A percentile compares a stretch with the other conserved stretches of the same genome.
These are phyloP conservation scores for Atherinomorus stipes DNA, from an alignment of 2,113 vertebrate genomes.

Conservation along the genomic window DNA sequence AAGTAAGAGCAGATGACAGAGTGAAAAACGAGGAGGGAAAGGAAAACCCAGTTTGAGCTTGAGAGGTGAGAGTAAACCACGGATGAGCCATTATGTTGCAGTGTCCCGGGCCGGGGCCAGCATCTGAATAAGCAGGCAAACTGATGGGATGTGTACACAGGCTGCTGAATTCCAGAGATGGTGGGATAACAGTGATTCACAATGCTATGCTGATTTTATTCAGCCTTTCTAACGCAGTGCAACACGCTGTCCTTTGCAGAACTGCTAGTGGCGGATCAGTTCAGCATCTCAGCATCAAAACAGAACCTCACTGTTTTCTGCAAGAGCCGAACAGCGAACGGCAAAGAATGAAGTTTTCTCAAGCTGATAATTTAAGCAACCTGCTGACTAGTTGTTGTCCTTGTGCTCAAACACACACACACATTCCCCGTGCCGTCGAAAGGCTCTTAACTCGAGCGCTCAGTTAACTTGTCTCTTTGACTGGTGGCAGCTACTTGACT, in stretches of 20 bases:
- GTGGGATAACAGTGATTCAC: constrained; percentile 64
- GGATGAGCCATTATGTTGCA: constrained; percentile 67
- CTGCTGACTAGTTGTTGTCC: background rate
- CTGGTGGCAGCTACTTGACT: constrained; percentile 69
- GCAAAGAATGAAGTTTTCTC: no score
- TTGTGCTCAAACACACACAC: constrained; percentile 5
- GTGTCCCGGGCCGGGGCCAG: constrained; percentile 53
- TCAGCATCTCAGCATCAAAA: constrained; percentile 14
- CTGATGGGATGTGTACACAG: constrained; percentile 52
- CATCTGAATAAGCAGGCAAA: constrained; percentile 70
- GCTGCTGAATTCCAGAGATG: constrained; percentile 51
- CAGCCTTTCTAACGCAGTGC: constrained; percentile 42
- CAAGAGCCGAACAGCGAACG: background rate
- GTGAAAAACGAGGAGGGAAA: constrained; percentile 79
- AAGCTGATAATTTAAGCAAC: background rate
- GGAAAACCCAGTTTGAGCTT: constrained; percentile 79
- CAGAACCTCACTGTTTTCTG: background rate
- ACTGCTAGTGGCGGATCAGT: constrained; percentile 35
- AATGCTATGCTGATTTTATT: constrained; percentile 65
- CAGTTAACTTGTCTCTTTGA: constrained; percentile 69
- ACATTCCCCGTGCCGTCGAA: constrained; percentile 14
- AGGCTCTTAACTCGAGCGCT: constrained; percentile 59
- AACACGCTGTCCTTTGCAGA: constrained; percentile 57
- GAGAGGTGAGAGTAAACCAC: constrained; percentile 73
- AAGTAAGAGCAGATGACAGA: constrained; percentile 78